Conservation (phyloP, 1,140 invertebrate genomes). For the Megalopta genalis region DNA sequence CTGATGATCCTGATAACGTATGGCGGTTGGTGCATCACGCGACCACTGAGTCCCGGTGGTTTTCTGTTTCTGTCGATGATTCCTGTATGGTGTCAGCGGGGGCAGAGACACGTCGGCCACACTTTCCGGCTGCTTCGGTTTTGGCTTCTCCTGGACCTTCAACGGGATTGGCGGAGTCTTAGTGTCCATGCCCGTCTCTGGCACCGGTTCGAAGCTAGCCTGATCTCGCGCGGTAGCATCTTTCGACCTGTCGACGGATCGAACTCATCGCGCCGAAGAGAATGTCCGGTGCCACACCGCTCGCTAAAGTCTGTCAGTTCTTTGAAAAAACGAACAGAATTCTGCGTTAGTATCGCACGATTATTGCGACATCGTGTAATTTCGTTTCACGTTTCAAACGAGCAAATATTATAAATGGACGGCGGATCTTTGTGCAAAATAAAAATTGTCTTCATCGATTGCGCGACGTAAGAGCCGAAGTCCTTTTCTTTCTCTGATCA, state of each 20-base stretch:
- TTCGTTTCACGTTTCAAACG: too few species aligned
- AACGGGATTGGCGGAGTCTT: constrained; percentile 76
- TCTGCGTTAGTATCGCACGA: not conserved
- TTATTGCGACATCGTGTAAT: too few species aligned
- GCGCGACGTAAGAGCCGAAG: too few species aligned
- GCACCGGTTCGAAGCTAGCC: constrained; percentile 64
- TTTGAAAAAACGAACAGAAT: constrained; percentile 32
- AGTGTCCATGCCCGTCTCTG: constrained; percentile 77
- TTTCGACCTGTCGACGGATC: constrained; percentile 57
- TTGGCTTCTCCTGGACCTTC: constrained; percentile 68
- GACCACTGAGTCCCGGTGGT: constrained; percentile 51
- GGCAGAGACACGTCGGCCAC: constrained; percentile 73
- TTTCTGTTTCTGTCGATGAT: constrained; percentile 67
- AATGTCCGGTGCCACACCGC: constrained; percentile 33
- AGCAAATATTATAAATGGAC: too few species aligned
- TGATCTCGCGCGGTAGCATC: constrained; percentile 61
- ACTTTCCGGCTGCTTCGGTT: constrained; percentile 64
- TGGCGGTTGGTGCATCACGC: constrained; percentile 51
- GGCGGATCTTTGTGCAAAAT: too few species aligned
- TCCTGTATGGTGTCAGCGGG: constrained; percentile 69
- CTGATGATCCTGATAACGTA: constrained; percentile 65
- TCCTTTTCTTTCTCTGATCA: too few species aligned
- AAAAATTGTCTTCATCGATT: too few species aligned
- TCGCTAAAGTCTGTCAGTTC: constrained; percentile 23
- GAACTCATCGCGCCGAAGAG: constrained; percentile 62